Conservation (phyloP, 1,140 invertebrate genomes). For the Drosophila asahinai region DNA sequence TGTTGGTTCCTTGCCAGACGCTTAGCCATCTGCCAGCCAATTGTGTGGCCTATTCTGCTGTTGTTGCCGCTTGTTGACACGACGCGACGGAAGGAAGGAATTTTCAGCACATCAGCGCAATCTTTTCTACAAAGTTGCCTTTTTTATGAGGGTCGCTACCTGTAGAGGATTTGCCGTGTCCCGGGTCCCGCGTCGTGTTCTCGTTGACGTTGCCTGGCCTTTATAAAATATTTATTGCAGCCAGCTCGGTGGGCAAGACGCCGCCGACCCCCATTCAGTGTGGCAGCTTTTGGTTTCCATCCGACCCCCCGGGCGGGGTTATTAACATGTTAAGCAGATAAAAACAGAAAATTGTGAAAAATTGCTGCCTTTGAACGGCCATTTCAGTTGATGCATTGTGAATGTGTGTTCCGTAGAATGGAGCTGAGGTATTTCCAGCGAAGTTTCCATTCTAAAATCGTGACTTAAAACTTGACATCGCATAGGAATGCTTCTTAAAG, state of each 20-base stretch:
- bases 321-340: constrained; percentile 56
- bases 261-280: not conserved
- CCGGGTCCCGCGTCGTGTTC: constrained; percentile 18
- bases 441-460: not conserved
- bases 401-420: not conserved
- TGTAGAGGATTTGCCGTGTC: constrained; percentile 41
- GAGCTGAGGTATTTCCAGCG: not conserved
- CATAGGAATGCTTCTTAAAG: not conserved
- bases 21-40: constrained; percentile 78
- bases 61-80: constrained; percentile 53
- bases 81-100: constrained; percentile 71
- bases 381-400: constrained; percentile 7
- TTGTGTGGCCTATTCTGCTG: constrained; percentile 64
- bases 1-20: constrained; percentile 56
- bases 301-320: constrained; percentile 22
- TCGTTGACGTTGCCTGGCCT: constrained; percentile 52
- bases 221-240: constrained; percentile 69
- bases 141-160: constrained; percentile 57
- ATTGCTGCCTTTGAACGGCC: constrained; percentile 11
- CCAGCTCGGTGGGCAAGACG: constrained; percentile 14
- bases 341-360: constrained; percentile 37
- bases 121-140: constrained; percentile 65
- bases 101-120: constrained; percentile 75
- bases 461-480: not conserved
- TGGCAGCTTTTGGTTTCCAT: constrained; percentile 8